Percentiles rank a stretch among this genome's conserved stretches.
Conservation (phyloP, 2,888 invertebrate genomes). For the Tipula lateralis region DNA sequence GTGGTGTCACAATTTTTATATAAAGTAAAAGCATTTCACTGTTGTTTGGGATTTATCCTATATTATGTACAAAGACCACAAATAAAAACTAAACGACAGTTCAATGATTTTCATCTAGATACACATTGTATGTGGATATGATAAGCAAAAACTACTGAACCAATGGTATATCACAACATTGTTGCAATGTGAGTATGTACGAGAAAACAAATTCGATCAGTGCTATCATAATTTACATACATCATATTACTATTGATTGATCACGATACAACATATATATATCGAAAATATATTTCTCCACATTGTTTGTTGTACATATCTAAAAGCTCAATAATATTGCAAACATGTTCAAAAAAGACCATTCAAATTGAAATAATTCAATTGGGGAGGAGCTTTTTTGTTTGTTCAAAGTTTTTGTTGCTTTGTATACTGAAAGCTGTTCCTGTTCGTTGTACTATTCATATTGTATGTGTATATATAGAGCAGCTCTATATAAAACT, state of each 20-base stretch:
- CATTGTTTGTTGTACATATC: background rate
- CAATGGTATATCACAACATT: background rate
- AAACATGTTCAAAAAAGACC: background rate
- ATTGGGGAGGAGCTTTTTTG: background rate
- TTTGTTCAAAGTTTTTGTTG: background rate
- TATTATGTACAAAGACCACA: background rate
- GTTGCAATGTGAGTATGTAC: background rate
- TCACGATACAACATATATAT: background rate
- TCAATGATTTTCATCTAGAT: background rate
- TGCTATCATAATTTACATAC: background rate
- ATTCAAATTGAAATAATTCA: background rate
- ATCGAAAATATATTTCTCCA: background rate
- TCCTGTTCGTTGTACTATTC: background rate
- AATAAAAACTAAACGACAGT: background rate
- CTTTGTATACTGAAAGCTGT: background rate
- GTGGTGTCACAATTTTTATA: background rate
- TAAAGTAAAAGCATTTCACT: background rate
- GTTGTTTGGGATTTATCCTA: background rate
- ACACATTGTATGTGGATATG: background rate
- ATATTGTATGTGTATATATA: background rate
- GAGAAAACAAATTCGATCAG: background rate
- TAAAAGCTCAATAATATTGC: conserved; percentile 4
- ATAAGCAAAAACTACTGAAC: background rate
- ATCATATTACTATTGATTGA: background rate
- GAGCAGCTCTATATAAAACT: background rate